Percentiles rank a stretch among this genome's conserved stretches.
Conservation (phyloP, 2,797 vertebrate species). For the Scolopax rusticola region DNA sequence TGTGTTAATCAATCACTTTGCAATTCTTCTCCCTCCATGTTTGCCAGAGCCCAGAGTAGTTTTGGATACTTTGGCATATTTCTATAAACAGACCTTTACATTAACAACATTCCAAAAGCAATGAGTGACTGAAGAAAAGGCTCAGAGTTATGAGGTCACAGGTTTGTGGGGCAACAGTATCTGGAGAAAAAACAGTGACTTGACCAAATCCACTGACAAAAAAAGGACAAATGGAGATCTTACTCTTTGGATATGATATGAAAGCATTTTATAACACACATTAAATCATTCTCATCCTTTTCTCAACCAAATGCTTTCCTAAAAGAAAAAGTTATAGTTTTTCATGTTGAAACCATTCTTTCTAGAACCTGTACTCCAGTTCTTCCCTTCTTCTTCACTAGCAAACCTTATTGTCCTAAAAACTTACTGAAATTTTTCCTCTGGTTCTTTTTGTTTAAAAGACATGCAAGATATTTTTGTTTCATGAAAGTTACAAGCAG, state of each 20-base stretch:
- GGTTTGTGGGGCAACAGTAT: neutral
- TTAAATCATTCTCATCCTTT: neutral
- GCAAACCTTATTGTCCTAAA: neutral
- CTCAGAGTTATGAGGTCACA: neutral
- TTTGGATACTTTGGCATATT: neutral
- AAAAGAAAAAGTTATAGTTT: neutral
- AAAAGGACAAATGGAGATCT: neutral
- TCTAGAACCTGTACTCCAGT: neutral
- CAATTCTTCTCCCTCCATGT: neutral
- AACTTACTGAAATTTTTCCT: neutral
- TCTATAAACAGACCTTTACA: neutral
- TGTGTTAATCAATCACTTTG: neutral
- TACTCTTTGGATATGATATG: neutral
- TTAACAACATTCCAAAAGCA: neutral
- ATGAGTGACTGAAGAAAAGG: neutral
- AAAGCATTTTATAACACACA: neutral
- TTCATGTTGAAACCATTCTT: neutral
- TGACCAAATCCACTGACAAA: neutral
- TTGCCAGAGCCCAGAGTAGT: neutral
- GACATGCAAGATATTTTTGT: neutral
- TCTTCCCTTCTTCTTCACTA: neutral
- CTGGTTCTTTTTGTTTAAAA: constrained; percentile 20
- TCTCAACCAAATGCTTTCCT: neutral
- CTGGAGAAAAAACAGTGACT: neutral
- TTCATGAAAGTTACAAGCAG: constrained; percentile 69